phyloP scores from a whole-genome alignment of 2,888 invertebrate species.

The Geotrupes spiniger region DNA sequence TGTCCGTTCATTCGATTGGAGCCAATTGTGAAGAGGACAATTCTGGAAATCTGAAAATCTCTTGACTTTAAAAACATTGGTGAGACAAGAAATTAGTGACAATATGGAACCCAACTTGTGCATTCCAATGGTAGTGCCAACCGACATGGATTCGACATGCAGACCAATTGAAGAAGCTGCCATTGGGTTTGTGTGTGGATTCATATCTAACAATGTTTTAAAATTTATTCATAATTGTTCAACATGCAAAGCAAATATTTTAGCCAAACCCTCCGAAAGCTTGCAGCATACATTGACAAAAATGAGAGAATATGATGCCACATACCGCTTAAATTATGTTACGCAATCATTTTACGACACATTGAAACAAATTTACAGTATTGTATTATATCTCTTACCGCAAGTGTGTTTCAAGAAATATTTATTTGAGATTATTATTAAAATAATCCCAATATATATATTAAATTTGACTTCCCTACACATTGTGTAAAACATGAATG shows the following conservation, averaged over 20 bases:
- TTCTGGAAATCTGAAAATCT: background rate
- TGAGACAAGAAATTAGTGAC: background rate
- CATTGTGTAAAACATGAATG: background rate
- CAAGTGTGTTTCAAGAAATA: background rate
- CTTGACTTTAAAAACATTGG: background rate
- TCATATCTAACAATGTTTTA: background rate
- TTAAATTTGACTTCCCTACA: background rate
- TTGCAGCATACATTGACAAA: background rate
- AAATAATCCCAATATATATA: background rate
- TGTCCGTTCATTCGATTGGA: background rate
- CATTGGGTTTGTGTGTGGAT: background rate
- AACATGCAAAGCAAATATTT: background rate
- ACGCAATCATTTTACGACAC: background rate
- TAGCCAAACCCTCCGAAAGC: background rate
- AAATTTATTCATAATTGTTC: too few species aligned
- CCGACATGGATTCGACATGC: too few species aligned
- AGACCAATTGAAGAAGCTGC: background rate
- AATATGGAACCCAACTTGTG: background rate
- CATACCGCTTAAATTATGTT: background rate
- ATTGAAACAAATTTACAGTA: background rate
- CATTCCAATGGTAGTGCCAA: too few species aligned
- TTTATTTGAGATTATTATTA: constrained; percentile 1
- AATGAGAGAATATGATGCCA: background rate
- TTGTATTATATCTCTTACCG: background rate
- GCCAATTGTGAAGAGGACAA: constrained; percentile 2